These are phyloP conservation scores for Scaptomyza montana DNA, from an alignment of 1,140 invertebrate genomes.

Conservation along the genomic window DNA sequence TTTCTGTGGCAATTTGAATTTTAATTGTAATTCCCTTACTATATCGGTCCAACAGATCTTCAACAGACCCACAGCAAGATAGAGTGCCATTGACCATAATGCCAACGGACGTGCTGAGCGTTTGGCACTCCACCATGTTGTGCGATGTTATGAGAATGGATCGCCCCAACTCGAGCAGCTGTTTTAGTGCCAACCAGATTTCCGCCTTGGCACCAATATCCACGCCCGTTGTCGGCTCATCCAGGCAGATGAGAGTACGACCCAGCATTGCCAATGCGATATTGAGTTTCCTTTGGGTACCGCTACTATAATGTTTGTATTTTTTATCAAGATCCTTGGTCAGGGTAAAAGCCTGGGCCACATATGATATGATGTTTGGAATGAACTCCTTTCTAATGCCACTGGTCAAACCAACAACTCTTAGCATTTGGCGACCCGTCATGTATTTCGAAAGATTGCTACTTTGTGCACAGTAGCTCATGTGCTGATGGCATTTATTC, in stretches of 20 bases:
- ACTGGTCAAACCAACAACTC: conserved; percentile 36
- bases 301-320: conserved; percentile 88
- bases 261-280: conserved; percentile 91
- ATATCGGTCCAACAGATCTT: conserved; percentile 81
- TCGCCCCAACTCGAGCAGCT: conserved; percentile 49
- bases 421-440: conserved; percentile 58
- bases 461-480: conserved; percentile 93
- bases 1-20: conserved; percentile 68
- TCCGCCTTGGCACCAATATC: conserved; percentile 95
- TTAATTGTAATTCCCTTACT: conserved; percentile 82
- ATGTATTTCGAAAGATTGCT: conserved; percentile 86
- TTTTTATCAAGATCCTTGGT: conserved; percentile 12
- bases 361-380: background rate
- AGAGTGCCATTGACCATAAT: conserved; percentile 92
- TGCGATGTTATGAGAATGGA: conserved; percentile 84
- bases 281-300: conserved; percentile 93
- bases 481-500: conserved; percentile 26
- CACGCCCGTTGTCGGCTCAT: conserved; percentile 96
- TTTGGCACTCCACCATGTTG: conserved; percentile 93
- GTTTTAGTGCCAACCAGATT: conserved; percentile 89
- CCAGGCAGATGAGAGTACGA: conserved; percentile 91
- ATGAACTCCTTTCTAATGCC: conserved; percentile 20
- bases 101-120: conserved; percentile 88
- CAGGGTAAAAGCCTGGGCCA: conserved; percentile 37
- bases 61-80: conserved; percentile 77